Evolutionary conservation across 2,797 vertebrate genomes (phyloP).

Genomic region (Benthosema pterotum): DNA sequence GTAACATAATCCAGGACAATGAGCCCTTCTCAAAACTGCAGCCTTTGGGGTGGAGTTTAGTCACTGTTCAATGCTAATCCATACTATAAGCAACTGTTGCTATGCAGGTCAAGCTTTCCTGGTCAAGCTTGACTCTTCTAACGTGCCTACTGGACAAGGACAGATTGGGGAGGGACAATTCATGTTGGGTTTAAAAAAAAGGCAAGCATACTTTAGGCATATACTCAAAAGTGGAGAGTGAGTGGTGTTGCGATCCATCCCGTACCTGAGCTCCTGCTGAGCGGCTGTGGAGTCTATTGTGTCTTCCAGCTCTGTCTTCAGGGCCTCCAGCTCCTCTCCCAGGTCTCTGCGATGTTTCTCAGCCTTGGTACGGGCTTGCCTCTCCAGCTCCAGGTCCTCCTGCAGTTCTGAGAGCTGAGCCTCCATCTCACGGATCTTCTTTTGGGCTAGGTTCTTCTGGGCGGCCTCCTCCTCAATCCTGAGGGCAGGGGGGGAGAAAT

Average conservation of each 20-base stretch:
- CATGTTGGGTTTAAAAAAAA: too few relatives aligned
- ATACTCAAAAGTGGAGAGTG: background rate
- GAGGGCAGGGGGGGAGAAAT: background rate
- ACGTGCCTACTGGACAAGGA: too few relatives aligned
- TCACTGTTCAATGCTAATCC: too few relatives aligned
- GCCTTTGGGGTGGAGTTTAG: too few relatives aligned
- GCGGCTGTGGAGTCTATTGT: constrained; percentile 94
- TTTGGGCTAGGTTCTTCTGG: constrained; percentile 94
- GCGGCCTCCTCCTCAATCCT: constrained; percentile 96
- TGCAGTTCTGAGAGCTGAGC: constrained; percentile 95
- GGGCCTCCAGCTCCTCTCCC: constrained; percentile 95
- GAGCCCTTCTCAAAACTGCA: too few relatives aligned
- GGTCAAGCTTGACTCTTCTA: too few relatives aligned
- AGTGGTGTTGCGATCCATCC: background rate
- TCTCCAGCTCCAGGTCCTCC: constrained; percentile 96
- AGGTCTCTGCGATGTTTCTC: constrained; percentile 96
- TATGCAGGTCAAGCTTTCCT: too few relatives aligned
- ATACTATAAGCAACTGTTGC: too few relatives aligned
- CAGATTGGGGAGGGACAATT: too few relatives aligned
- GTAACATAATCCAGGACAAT: too few relatives aligned
- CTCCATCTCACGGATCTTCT: constrained; percentile 96
- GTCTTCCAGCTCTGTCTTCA: constrained; percentile 97
- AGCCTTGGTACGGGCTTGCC: constrained; percentile 87
- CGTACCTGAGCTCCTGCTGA: constrained; percentile 92
- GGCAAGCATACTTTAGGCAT: background rate